Evolutionary conservation across 2,797 vertebrate genomes (phyloP), one percentile per base, ranked within the genome.

Genomic region (Phalloptychus januarius): DNA sequence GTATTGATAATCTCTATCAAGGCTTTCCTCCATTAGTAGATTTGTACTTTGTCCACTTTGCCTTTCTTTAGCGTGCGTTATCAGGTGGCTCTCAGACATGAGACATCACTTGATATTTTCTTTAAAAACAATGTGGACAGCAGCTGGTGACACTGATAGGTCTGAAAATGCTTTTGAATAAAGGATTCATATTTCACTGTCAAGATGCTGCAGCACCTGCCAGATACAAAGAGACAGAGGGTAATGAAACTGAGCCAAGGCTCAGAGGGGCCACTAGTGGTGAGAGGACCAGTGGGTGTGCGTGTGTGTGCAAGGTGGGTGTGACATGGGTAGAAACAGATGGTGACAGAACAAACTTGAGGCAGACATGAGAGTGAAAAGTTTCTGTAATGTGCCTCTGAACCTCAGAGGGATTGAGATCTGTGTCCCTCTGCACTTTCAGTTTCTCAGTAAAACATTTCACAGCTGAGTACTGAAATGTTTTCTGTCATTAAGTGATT

Each of bases 131-230:
- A 67, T 44, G 40, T 0, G 69, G 44, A 65, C 74, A 84, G 74
- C 78, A 79, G 77, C 15, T 72, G 48, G 54, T 4, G 63, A 85
- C 73, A 80, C 13, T 5, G 18, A 75, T 61, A 44, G 33, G 69
- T 61, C 81, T 79, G 72, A 50, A 82, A 81, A 85, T 40, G 77
- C 31, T 77, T 83, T 78, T 25, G 56, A 77, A 85, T 50, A 23
- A 82, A 36, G 72, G 79, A 72, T 56, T 87, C 78, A 58, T 54
- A 83, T 89, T 88, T 88, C 79, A 87, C 25, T 85, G 77, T 77
- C 52, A 84, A 76, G 72, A 83, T 82, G 78, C 69, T 77, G 67
- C 40, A 63, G 61, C 61, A 63, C 5, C 33, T 69, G 77, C 31
- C 4, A 31, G 7, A 23, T 76, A 77, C 46, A 79, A 74, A 79